Evolutionary conservation across 2,797 vertebrate genomes (phyloP), one percentile per base, ranked within the genome.

Genomic region (Muraenolepis orangiensis): DNA sequence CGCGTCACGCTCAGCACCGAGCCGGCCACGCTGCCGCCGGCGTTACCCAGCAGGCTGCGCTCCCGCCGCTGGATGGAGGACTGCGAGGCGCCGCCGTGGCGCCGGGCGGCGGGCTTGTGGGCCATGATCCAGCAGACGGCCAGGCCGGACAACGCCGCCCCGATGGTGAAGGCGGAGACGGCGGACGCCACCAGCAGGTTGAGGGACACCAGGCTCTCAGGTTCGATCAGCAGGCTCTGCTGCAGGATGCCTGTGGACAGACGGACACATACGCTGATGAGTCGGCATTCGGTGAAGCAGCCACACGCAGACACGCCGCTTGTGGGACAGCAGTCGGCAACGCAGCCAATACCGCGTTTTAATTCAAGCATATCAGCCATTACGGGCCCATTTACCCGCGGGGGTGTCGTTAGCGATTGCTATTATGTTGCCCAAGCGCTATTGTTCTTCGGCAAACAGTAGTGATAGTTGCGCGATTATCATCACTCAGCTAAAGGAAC

Each of bases 121-220:
- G 96, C 95, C 91, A 98, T 96, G 86, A 97, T 96, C 95, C 97
- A 98, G 89, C 98, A 98, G 70, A 98, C 96, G 2, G 95, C 96
- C 38, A 99, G 95, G 67, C 97, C 98, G 0, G 97, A 98, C 78
- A 99, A 95, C 67, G 95, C 95, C 1, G 98, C 96, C 36, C 98
- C 98, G n/a, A 96, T 97, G 89, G 96, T 96, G 76, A 99, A 99
- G 0, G 98, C 97, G 0, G 97, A 98, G 5, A 98, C 96, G 0
- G 98, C 97, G 11, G 96, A 98, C 0, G 96, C 95, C 74, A 98
- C 96, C 34, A 99, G 90, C 46, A 98, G 93, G 84, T 98, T 98
- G 84, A 98, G 95, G 0, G 98, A 98, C 26, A 99, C 97, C 86
- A 98, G 82, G 77, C 96, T 96, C 4, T 96, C 95, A 0, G 95